A percentile compares a stretch with the other conserved stretches of the same genome.
Evolutionary conservation across 2,113 vertebrate genomes (phyloP).

Genomic region (Salvelinus alpinus): DNA sequence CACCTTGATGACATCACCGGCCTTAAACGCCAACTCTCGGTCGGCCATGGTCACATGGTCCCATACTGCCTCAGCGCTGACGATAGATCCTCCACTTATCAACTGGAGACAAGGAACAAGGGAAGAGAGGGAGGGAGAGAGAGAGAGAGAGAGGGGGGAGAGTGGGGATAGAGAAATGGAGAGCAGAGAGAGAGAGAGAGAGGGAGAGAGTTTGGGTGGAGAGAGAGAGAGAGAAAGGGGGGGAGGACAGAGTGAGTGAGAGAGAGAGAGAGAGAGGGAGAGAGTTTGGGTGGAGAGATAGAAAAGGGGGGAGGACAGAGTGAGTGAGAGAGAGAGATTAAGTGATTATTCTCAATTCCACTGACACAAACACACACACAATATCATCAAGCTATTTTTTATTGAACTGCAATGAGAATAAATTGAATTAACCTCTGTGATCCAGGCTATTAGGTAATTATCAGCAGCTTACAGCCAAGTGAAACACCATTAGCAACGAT

Average conservation of each 20-base stretch:
- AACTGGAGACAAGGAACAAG: slow-evolving; percentile 72
- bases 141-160: too few species aligned
- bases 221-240: too few species aligned
- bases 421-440: neutral
- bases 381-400: neutral
- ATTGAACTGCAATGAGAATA: neutral
- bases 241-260: too few species aligned
- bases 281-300: too few species aligned
- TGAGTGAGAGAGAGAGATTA: too few species aligned
- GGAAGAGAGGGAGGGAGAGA: too few species aligned
- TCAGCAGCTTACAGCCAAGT: neutral
- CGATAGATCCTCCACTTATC: slow-evolving; percentile 98
- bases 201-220: too few species aligned
- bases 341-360: neutral
- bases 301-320: too few species aligned
- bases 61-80: slow-evolving; percentile 99
- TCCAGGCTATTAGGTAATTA: neutral
- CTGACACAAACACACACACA: neutral
- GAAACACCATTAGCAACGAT: neutral
- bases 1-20: slow-evolving; percentile 99
- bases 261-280: too few species aligned
- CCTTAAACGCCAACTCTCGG: slow-evolving; percentile 99
- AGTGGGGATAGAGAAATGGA: too few species aligned
- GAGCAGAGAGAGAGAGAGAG: too few species aligned
- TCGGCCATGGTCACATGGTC: slow-evolving; percentile 99